Evolutionary conservation across 30 jellyfish, hydroid and myxozoan species (phyloP), one percentile per base, ranked within the genome.

Genomic region (Morbakka virulenta): DNA sequence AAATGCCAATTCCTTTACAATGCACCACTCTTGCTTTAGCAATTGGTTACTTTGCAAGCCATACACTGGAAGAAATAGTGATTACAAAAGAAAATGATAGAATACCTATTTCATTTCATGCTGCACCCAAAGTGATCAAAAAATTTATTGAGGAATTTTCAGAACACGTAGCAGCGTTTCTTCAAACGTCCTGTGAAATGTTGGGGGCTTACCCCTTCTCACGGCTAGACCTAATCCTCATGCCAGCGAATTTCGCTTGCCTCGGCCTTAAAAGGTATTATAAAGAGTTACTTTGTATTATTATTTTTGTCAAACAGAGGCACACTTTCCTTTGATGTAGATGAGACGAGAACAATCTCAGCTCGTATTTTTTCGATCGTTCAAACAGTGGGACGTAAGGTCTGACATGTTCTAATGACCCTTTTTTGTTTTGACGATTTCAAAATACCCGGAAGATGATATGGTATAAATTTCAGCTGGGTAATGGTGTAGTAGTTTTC

Each of bases 211-310:
- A 89, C 33, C 97, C 95, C 1, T 89, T 89, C 71, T 33, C 79
- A 25, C 48, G 97, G 32, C 81, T 89, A 20, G 97, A 89, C 62
- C 81, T 89, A 21, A 95, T 89, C 23, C 4, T 89, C 67, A 81
- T 89, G 97, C 97, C 97, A 12, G 32, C 84, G 23, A 49, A 89
- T 47, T 89, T 89, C 28, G 97, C 97, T 1, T 89, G 97, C 69
- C 79, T 89, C 87, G 97, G 97, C 11, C 83, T 89, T 4, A 84
- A 82, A 30, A 89, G 97, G 97, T 86, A 52, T 29, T 74, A n/a
- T n/a, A n/a, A n/a, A n/a, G n/a, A n/a, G n/a, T n/a, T n/a, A n/a
- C n/a, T n/a, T n/a, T n/a, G n/a, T n/a, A n/a, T n/a, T n/a, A n/a
- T n/a, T n/a, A n/a, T n/a, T n/a, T n/a, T n/a, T n/a, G n/a, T n/a